These are phyloP conservation scores for Xyliphius kryptos DNA, from an alignment of 2,113 vertebrate genomes.

Conservation along the genomic window DNA sequence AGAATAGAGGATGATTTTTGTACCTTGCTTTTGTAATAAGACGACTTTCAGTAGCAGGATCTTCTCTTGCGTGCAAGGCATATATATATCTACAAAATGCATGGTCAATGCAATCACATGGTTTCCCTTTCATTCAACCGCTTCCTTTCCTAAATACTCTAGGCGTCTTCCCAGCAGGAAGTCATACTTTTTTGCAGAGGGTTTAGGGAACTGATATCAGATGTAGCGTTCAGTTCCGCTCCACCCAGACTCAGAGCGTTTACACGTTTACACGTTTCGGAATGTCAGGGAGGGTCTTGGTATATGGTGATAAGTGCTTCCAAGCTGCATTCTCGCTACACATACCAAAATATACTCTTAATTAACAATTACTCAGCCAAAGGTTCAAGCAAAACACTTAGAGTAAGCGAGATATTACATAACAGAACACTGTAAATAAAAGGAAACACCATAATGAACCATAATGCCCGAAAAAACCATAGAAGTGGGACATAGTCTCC, in stretches of 20 bases:
- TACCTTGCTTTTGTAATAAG: background rate
- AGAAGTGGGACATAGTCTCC: no score
- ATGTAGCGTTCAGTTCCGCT: constrained; percentile 24
- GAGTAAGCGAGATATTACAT: no score
- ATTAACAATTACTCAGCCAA: no score
- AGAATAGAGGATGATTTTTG: no score
- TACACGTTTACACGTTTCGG: constrained; percentile 7
- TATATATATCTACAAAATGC: no score
- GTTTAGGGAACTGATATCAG: constrained; percentile 52
- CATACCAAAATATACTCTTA: no score
- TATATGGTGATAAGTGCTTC: constrained; percentile 45
- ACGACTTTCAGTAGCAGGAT: background rate
- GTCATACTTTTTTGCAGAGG: constrained; percentile 48
- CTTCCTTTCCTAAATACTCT: constrained; percentile 51
- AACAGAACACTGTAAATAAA: no score
- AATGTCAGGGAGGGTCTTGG: constrained; percentile 30
- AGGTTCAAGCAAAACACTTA: no score
- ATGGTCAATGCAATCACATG: constrained; percentile 34
- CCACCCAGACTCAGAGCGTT: constrained; percentile 35
- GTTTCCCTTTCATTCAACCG: constrained; percentile 25
- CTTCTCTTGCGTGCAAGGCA: constrained; percentile 34
- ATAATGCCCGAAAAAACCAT: no score
- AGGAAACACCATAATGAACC: no score
- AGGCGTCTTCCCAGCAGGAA: constrained; percentile 55
- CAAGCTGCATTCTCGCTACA: constrained; percentile 30